Evolutionary conservation across 2,113 vertebrate species (phyloP).

Genomic region (Sinosuthora webbiana): DNA sequence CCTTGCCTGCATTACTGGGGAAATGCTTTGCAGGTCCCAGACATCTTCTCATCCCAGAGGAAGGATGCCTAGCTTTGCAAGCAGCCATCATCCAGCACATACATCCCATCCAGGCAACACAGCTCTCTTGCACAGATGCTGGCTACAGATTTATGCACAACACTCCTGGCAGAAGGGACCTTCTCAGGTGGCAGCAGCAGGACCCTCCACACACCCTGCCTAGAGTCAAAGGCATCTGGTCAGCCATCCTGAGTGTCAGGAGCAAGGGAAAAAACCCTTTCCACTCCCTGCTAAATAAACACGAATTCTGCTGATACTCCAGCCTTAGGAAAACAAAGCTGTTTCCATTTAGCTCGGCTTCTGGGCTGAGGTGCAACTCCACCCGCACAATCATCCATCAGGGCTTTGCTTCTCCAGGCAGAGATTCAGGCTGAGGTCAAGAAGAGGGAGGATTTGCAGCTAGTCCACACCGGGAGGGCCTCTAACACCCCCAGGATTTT

Average conservation of each 20-base stretch:
- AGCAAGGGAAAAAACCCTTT: not conserved
- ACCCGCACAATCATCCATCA: not conserved
- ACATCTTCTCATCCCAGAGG: not conserved
- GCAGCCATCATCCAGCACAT: not conserved
- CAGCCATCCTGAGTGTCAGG: not conserved
- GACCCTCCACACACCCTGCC: not conserved
- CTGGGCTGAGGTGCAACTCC: slow-evolving; percentile 42
- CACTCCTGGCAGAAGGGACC: not conserved
- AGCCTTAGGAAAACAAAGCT: slow-evolving; percentile 57
- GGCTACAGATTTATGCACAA: not conserved
- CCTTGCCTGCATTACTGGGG: not conserved
- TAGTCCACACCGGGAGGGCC: not conserved
- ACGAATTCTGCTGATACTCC: slow-evolving; percentile 39
- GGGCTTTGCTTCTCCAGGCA: slow-evolving; percentile 26
- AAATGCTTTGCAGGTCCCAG: not conserved
- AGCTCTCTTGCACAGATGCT: not conserved
- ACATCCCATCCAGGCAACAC: not conserved
- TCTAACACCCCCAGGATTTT: slow-evolving; percentile 7
- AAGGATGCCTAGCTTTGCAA: not conserved
- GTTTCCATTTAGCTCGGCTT: slow-evolving; percentile 53
- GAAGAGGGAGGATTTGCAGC: slow-evolving; percentile 10
- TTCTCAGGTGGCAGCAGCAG: not conserved
- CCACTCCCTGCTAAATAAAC: slow-evolving; percentile 25
- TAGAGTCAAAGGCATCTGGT: not conserved
- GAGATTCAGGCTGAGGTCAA: slow-evolving; percentile 38